Evolutionary conservation across 2,797 vertebrate species (phyloP), one percentile per base, ranked within the genome.

Genomic region (Sylvia borin): DNA sequence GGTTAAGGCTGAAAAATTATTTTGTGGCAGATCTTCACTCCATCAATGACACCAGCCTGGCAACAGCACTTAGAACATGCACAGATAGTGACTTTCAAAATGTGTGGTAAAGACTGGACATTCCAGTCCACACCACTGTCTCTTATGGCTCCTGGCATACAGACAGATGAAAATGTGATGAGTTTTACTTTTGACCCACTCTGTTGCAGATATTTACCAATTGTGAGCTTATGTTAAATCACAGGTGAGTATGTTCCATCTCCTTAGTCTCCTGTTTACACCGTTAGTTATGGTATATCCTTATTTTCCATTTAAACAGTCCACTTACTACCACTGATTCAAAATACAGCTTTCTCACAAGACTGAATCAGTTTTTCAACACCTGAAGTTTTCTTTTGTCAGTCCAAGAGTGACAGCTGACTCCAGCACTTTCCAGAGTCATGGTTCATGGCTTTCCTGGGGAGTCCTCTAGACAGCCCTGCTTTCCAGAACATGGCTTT

Each of bases 371-470:
- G 4, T 45, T 85, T 90, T 68, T 75, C 64, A 68, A 27, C 24
- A 72, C 26, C 18, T 51, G 13, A 22, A 64, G 13, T 68, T 81
- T 78, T 70, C 17, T 88, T 64, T 70, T 65, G 42, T 7, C 22
- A 29, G 13, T 53, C 10, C 60, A 61, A 50, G 55, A 21, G 12
- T 73, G 68, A 68, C 13, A 38, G 32, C 50, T 55, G 42, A 55
- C 24, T 50, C 58, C 51, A 89, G 38, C 21, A n/a, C 2, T 0
- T 51, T 38, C 32, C 0, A 0, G 13, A 61, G 29, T 27, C 18
- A 32, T 3, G 7, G 40, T 34, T 18, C 8, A 2, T n/a, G 15
- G 55, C 51, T 40, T 91, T 86, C 16, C 27, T 50, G 38, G 9
- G 14, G 31, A 64, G 21, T 36, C 14, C 17, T 62, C 27, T 1